These are phyloP conservation scores for Donacobius atricapilla DNA, from an alignment of 2,113 vertebrate species.

Conservation along the genomic window DNA sequence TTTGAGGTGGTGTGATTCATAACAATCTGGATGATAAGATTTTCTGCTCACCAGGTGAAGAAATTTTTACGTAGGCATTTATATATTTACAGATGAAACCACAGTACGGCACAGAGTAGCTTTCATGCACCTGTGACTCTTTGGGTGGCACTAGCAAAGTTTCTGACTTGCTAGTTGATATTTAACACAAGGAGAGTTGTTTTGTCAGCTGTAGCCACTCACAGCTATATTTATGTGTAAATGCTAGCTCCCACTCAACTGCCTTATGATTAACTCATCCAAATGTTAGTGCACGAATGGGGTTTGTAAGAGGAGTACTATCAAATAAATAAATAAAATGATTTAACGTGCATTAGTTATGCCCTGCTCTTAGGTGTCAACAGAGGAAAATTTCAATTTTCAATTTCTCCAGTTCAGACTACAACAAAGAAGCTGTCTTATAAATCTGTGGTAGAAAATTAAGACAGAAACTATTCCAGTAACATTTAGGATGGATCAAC, in stretches of 20 bases:
- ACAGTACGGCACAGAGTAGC: neutral
- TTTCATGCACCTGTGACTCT: neutral
- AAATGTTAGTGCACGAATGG: neutral
- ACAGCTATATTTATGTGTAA: neutral
- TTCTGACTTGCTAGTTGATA: neutral
- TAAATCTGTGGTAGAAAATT: neutral
- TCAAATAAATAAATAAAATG: neutral
- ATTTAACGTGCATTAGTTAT: neutral
- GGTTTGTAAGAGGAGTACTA: neutral
- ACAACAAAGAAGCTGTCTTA: neutral
- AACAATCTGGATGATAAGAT: neutral
- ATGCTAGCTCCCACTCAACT: neutral
- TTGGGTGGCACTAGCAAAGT: neutral
- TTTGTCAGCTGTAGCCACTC: neutral
- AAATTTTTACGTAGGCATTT: neutral
- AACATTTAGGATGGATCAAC: neutral
- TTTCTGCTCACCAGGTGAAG: neutral
- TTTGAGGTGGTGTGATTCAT: neutral
- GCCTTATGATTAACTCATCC: neutral
- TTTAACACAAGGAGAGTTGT: neutral
- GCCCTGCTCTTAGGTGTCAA: neutral
- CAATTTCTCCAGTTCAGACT: neutral
- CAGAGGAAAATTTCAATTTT: neutral
- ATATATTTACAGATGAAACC: neutral
- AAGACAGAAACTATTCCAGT: neutral